Percentiles rank a stretch among this genome's conserved stretches.
phyloP scores from a whole-genome alignment of 1,140 invertebrate genomes.

The Monochamus saltuarius region DNA sequence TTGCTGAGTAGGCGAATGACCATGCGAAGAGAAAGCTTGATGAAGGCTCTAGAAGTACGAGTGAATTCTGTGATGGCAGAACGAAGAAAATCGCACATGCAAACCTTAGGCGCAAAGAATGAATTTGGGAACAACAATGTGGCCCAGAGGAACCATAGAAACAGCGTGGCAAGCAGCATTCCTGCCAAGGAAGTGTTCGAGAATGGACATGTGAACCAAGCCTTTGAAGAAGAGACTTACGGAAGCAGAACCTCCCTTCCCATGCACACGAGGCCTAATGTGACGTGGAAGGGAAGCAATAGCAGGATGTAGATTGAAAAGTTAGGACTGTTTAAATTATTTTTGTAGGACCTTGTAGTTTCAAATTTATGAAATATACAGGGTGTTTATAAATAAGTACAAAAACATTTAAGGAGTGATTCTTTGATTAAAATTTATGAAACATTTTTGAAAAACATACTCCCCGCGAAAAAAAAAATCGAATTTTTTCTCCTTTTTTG shows the following conservation, averaged over 20 bases:
- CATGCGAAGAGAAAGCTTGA: constrained; percentile 76
- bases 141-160: constrained; percentile 55
- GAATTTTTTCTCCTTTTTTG: no score
- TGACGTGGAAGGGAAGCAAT: constrained; percentile 45
- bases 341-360: constrained; percentile 1
- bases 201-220: constrained; percentile 54
- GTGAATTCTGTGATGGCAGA: constrained; percentile 85
- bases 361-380: no score
- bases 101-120: constrained; percentile 87
- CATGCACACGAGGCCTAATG: constrained; percentile 42
- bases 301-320: constrained; percentile 41
- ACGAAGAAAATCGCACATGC: constrained; percentile 83
- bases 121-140: constrained; percentile 66
- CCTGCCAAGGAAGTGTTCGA: constrained; percentile 60
- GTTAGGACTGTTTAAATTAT: no score
- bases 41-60: constrained; percentile 82
- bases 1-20: constrained; percentile 81
- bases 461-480: no score
- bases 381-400: no score
- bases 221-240: constrained; percentile 58
- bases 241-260: constrained; percentile 52
- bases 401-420: no score
- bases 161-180: constrained; percentile 58
- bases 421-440: no score
- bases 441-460: no score